Conservation (phyloP, 2,888 invertebrate species). For the Antheraea assamensis region DNA sequence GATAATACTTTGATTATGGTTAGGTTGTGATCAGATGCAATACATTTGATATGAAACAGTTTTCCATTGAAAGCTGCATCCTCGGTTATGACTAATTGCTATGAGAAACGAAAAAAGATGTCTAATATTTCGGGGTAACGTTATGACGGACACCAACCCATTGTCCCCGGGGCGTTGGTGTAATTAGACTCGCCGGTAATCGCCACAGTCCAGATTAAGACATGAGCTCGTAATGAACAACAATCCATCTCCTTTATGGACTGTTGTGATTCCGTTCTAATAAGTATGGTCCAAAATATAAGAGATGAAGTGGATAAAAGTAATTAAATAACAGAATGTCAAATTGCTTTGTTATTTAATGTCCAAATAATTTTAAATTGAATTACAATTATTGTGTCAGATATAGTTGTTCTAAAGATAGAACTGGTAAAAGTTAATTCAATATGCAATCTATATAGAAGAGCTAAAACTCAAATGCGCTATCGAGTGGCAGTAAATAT, state of each 20-base stretch:
- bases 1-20: not conserved
- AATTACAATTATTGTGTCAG: too few relatives aligned
- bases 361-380: too few relatives aligned
- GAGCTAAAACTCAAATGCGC: too few relatives aligned
- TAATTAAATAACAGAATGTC: not conserved
- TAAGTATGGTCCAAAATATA: conserved; percentile 38
- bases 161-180: conserved; percentile 64
- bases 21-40: too few relatives aligned
- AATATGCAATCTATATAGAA: too few relatives aligned
- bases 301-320: conserved; percentile 15
- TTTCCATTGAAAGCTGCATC: not conserved
- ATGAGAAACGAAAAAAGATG: not conserved
- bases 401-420: too few relatives aligned
- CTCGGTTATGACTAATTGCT: not conserved
- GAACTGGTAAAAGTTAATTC: too few relatives aligned
- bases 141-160: conserved; percentile 53
- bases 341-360: not conserved
- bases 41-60: not conserved
- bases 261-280: conserved; percentile 45
- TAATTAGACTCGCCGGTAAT: conserved; percentile 75
- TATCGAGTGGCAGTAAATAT: too few relatives aligned
- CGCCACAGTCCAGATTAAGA: conserved; percentile 70
- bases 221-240: conserved; percentile 67
- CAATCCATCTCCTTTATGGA: conserved; percentile 75
- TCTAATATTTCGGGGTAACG: conserved; percentile 29